Evolutionary conservation across 2,888 invertebrate species (phyloP).

Genomic region (Napeogenes sylphis): DNA sequence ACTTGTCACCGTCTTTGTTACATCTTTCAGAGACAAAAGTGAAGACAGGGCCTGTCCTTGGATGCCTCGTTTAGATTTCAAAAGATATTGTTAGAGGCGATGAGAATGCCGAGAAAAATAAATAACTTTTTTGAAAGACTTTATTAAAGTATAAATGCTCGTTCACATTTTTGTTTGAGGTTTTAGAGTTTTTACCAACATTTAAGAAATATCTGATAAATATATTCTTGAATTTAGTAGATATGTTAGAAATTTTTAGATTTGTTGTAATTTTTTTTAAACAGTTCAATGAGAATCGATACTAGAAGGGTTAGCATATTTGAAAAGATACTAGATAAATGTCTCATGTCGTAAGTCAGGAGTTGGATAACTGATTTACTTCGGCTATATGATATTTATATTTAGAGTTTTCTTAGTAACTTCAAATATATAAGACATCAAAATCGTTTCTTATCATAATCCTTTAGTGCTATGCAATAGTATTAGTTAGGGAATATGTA

Average conservation of each 20-base stretch:
- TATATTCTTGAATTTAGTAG: too few species aligned
- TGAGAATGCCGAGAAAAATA: slow-evolving; percentile 10
- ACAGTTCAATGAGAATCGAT: too few species aligned
- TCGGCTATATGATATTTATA: too few species aligned
- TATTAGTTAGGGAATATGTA: too few species aligned
- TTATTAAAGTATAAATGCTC: slow-evolving; percentile 13
- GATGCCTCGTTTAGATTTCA: slow-evolving; percentile 43
- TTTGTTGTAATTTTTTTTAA: too few species aligned
- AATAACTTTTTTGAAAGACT: slow-evolving; percentile 4
- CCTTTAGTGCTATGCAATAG: too few species aligned
- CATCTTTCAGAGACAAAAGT: slow-evolving; percentile 45
- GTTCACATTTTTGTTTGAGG: slow-evolving; percentile 5
- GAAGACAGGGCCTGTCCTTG: slow-evolving; percentile 27
- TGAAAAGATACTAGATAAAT: too few species aligned
- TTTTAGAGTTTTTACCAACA: not conserved
- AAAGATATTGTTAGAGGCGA: slow-evolving; percentile 34
- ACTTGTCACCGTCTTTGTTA: slow-evolving; percentile 32
- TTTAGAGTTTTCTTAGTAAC: too few species aligned
- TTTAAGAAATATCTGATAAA: not conserved
- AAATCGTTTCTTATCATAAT: too few species aligned
- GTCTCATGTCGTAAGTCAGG: not conserved
- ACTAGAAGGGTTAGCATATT: too few species aligned
- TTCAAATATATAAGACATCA: too few species aligned
- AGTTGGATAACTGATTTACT: not conserved
- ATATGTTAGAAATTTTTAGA: too few species aligned